Evolutionary conservation across 2,888 invertebrate species (phyloP), one percentile per base, ranked within the genome.

Genomic region (Synanthedon formicaeformis): DNA sequence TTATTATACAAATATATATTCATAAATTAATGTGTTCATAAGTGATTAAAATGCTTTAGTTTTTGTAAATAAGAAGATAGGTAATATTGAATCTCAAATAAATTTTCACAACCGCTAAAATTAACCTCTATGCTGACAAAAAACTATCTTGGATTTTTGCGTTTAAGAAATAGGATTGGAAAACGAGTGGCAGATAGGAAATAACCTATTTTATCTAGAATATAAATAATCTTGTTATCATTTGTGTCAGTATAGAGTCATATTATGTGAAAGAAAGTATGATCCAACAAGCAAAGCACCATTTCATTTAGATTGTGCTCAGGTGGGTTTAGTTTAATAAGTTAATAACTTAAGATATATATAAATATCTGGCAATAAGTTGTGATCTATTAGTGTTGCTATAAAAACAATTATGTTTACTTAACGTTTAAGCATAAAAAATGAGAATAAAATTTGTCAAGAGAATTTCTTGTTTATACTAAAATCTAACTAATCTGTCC

Each of bases 101-200:
- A 71, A 73, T 77, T 73, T 74, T 81, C 81, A 82, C 80, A 83
- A 81, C 83, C 75, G 71, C 77, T 76, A 71, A 16, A 16, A 69
- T 69, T 50, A 73, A 72, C 8, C 34, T 34, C 34, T 34, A 34
- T 34, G 10, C 34, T 34, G 34, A 34, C 34, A 34, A 34, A 34
- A 2, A 34, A 34, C 34, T 10, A 10, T 34, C 34, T 8, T 34
- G 34, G 34, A 34, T 34, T 34, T 34, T 34, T 34, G 34, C 34
- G 2, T 34, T 34, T 34, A 2, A 10, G 2, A 34, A 34, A 34
- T 34, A 10, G 8, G 2, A 10, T 10, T 34, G 2, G 6, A 34
- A 34, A 10, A 34, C 8, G 34, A 2, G 3, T 27, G 27, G 1
- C 8, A 1, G 8, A 34, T 10, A 34, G 34, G 34, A 34, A 23